These are phyloP conservation scores for Forpus xanthops DNA, from an alignment of 2,797 vertebrate species.

Conservation along the genomic window DNA sequence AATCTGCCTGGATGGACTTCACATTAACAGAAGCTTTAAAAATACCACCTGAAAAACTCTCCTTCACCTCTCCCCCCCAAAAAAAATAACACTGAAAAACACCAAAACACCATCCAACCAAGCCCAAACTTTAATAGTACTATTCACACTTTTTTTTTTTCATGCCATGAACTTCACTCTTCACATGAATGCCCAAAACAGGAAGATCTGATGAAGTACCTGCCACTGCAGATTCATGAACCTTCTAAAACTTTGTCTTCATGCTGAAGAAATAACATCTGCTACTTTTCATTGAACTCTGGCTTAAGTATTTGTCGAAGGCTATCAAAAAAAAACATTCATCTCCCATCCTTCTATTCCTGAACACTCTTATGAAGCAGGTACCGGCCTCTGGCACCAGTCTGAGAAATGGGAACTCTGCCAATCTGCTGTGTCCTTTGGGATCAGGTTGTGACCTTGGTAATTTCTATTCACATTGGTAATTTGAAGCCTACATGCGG, in stretches of 20 bases:
- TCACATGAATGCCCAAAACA: background rate
- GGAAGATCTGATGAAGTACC: background rate
- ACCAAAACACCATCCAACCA: background rate
- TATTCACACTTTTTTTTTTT: background rate
- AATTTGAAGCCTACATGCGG: background rate
- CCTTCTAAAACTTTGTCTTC: background rate
- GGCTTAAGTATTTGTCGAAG: background rate
- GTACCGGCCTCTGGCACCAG: background rate
- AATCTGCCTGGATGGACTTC: background rate
- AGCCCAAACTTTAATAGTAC: background rate
- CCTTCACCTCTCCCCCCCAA: background rate
- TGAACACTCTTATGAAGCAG: background rate
- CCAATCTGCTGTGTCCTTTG: background rate
- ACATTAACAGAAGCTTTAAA: background rate
- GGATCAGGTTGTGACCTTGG: background rate
- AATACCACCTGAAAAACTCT: background rate
- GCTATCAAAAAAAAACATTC: background rate
- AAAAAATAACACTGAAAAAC: background rate
- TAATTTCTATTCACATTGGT: accelerated
- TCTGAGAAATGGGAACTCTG: background rate
- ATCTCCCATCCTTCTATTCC: background rate
- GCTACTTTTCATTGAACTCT: background rate
- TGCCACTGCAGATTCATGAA: background rate
- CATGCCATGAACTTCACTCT: background rate
- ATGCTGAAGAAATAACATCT: background rate